Conservation (phyloP, 1,140 invertebrate species). For the Ostrea denselamellosa region DNA sequence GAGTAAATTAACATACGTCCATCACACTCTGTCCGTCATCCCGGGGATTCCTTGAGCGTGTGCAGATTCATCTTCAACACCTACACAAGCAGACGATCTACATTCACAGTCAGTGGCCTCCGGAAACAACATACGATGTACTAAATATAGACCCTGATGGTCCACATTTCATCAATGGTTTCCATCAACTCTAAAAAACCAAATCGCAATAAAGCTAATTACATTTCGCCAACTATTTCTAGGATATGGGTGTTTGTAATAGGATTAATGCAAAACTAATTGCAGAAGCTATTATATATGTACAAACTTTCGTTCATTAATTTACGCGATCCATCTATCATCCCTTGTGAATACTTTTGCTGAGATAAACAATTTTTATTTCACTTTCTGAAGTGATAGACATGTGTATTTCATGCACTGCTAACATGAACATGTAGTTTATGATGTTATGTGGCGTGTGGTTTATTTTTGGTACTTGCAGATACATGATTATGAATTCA, state of each 20-base stretch:
- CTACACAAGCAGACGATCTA: constrained; percentile 15
- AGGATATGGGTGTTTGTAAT: neutral
- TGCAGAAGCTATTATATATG: neutral
- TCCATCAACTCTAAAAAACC: neutral
- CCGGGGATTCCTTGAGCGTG: neutral
- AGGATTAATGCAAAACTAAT: neutral
- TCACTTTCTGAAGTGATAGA: neutral
- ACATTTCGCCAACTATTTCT: neutral
- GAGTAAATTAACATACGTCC: neutral
- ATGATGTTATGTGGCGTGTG: too few relatives aligned
- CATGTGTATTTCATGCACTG: neutral
- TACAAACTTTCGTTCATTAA: neutral
- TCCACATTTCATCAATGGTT: constrained; percentile 17
- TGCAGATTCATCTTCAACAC: constrained; percentile 11
- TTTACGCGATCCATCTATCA: neutral
- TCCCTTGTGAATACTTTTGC: neutral
- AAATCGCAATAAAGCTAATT: neutral
- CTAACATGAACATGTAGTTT: neutral
- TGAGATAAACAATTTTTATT: neutral
- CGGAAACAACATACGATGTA: neutral
- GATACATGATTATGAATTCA: too few relatives aligned
- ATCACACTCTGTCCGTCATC: neutral
- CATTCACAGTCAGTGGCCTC: neutral
- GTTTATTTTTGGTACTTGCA: too few relatives aligned
- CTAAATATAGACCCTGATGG: neutral